Evolutionary conservation across 2,113 vertebrate species (phyloP).

Genomic region (Aythya baeri): DNA sequence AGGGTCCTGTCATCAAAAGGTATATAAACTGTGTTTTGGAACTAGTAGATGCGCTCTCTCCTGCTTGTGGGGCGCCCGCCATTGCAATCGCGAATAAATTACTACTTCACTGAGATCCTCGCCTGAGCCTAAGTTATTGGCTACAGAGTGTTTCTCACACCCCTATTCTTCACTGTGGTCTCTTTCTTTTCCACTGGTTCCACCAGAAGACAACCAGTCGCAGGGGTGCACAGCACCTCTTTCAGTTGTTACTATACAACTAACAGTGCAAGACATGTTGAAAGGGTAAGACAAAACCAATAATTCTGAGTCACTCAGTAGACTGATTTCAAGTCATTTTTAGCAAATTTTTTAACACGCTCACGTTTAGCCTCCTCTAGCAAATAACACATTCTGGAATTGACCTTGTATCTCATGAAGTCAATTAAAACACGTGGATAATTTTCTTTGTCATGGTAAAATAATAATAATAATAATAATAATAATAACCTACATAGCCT

Average conservation of each 20-base stretch:
- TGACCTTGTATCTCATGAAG: neutral
- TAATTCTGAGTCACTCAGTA: neutral
- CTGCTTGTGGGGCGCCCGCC: too few relatives aligned
- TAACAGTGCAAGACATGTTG: neutral
- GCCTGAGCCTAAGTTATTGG: too few relatives aligned
- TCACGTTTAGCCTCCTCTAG: neutral
- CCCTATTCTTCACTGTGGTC: neutral
- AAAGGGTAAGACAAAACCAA: neutral
- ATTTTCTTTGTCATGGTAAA: neutral
- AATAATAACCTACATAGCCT: neutral
- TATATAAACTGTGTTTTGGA: too few relatives aligned
- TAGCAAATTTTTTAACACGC: neutral
- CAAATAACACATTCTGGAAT: neutral
- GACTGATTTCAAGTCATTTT: neutral
- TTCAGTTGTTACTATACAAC: neutral
- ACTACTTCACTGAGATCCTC: too few relatives aligned
- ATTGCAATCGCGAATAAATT: too few relatives aligned
- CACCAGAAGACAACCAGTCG: neutral
- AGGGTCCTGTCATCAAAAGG: too few relatives aligned
- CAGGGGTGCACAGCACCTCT: neutral
- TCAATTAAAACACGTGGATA: neutral
- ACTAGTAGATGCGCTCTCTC: too few relatives aligned
- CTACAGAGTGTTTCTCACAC: too few relatives aligned
- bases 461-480: neutral
- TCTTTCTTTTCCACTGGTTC: neutral